phyloP scores from a whole-genome alignment of 2,888 invertebrate genomes.

The Andricus curvator region DNA sequence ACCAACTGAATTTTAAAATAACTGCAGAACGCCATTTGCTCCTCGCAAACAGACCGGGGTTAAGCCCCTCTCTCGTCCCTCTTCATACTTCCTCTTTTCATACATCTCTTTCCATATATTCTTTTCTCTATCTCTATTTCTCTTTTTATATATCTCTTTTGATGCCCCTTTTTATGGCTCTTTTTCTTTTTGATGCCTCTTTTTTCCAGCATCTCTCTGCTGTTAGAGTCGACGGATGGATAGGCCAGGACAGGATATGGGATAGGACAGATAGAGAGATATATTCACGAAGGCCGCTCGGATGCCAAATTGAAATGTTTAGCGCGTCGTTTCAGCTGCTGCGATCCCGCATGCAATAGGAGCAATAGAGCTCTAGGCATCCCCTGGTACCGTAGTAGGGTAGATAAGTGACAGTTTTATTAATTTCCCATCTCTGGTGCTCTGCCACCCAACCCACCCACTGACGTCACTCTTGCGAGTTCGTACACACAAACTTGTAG shows the following conservation, averaged over 20 bases:
- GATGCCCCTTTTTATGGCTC: constrained; percentile 50
- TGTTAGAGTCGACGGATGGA: constrained; percentile 32
- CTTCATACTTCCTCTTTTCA: constrained; percentile 55
- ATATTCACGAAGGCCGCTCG: constrained; percentile 39
- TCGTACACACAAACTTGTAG: constrained; percentile 44
- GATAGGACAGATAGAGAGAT: constrained; percentile 41
- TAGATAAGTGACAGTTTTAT: constrained; percentile 88
- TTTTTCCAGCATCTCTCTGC: constrained; percentile 36
- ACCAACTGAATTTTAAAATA: constrained; percentile 78
- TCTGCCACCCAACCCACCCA: constrained; percentile 57
- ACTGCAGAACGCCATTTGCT: constrained; percentile 80
- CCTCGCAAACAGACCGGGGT: constrained; percentile 77
- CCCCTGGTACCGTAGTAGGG: constrained; percentile 59
- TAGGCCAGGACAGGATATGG: constrained; percentile 30
- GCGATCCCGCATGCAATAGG: constrained; percentile 60
- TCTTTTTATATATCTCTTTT: constrained; percentile 53
- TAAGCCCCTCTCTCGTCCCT: constrained; percentile 67
- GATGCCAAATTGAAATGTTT: constrained; percentile 79
- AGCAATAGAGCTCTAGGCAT: constrained; percentile 49
- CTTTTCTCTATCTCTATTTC: constrained; percentile 48
- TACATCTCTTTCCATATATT: constrained; percentile 27
- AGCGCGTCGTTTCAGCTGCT: constrained; percentile 73
- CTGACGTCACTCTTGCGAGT: constrained; percentile 54
- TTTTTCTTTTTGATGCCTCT: constrained; percentile 39
- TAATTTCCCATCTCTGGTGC: constrained; percentile 83